Conservation (phyloP, 2,888 invertebrate genomes). For the Pristionchus japonicus region DNA sequence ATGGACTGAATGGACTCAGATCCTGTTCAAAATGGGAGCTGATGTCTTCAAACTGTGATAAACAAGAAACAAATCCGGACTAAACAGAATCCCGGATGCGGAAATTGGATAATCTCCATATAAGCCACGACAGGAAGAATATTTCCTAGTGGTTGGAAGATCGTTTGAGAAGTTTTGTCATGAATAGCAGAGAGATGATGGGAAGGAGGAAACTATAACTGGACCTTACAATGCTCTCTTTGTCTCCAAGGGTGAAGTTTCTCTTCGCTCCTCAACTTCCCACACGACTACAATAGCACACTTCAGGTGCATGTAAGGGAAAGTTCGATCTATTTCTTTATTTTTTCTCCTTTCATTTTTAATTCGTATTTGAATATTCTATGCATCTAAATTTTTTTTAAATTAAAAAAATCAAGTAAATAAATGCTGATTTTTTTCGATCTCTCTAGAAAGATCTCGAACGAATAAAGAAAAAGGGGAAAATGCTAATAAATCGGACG, state of each 20-base stretch:
- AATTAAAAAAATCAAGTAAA: too few relatives aligned
- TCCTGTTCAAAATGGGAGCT: neutral
- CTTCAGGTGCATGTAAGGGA: neutral
- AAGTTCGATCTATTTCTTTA: too few relatives aligned
- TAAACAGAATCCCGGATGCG: neutral
- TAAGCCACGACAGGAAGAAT: neutral
- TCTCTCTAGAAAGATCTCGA: too few relatives aligned
- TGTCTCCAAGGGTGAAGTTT: neutral
- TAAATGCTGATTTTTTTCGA: neutral
- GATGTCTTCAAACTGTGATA: neutral
- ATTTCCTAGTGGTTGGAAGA: too few relatives aligned
- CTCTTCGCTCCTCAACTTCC: neutral
- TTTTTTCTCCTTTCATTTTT: neutral
- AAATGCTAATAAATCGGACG: neutral
- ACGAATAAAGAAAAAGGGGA: too few relatives aligned
- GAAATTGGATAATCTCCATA: neutral
- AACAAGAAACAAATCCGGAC: neutral
- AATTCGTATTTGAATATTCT: too few relatives aligned
- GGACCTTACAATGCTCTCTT: neutral
- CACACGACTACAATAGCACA: neutral
- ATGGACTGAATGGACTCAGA: neutral
- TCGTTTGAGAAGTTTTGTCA: too few relatives aligned
- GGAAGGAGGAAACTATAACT: neutral
- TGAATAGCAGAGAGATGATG: neutral
- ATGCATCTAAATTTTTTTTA: too few relatives aligned